Evolutionary conservation across 2,888 invertebrate genomes (phyloP).

Genomic region (Agonopterix subpropinquella): DNA sequence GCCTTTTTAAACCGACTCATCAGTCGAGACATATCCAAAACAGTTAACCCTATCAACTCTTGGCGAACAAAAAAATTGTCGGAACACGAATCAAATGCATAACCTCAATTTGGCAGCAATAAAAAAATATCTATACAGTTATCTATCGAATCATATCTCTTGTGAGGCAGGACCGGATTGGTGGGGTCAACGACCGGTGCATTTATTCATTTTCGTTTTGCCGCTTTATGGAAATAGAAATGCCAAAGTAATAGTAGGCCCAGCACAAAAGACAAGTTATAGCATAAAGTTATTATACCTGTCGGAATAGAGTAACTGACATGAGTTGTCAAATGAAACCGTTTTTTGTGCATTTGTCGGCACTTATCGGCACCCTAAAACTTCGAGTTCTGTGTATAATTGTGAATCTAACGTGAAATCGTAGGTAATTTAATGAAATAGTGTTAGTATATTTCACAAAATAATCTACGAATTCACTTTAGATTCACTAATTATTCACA

Average conservation of each 20-base stretch:
- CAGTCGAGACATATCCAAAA: constrained; percentile 1
- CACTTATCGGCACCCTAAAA: too few relatives aligned
- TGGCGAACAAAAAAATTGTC: constrained; percentile 12
- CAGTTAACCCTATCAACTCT: constrained; percentile 9
- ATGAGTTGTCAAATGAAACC: too few relatives aligned
- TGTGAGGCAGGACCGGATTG: constrained; percentile 49
- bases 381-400: too few relatives aligned
- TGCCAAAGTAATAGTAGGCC: constrained; percentile 2
- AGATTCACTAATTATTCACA: too few relatives aligned
- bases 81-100: constrained; percentile 47
- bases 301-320: too few relatives aligned
- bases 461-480: too few relatives aligned
- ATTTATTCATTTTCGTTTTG: constrained; percentile 47
- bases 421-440: too few relatives aligned
- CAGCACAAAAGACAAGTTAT: too few relatives aligned
- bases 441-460: too few relatives aligned
- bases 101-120: constrained; percentile 51
- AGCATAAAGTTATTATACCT: too few relatives aligned
- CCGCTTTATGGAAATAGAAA: constrained; percentile 40
- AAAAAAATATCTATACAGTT: constrained; percentile 66
- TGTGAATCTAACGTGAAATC: too few relatives aligned
- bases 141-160: constrained; percentile 68
- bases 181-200: constrained; percentile 43
- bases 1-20: not conserved
- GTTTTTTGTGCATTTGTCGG: too few relatives aligned